Base-by-base conservation (phyloP, 2,113 vertebrate genomes). In the Nicator chloris region DNA sequence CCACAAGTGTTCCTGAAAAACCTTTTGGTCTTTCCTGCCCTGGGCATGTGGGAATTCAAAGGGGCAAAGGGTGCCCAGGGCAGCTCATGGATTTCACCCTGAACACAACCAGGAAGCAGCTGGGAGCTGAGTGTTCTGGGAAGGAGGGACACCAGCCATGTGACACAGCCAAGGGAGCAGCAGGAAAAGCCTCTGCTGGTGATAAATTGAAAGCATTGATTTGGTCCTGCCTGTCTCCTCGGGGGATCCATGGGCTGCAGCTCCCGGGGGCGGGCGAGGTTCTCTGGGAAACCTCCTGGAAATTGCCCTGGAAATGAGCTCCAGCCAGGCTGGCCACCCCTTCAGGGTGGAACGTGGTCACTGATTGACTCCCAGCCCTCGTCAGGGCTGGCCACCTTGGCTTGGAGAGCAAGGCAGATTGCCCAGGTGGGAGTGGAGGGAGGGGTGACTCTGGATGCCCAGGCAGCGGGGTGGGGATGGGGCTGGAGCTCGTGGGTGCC, bases 191-290 rank as follows among this genome's bases (percentile, higher is more conserved):
- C 26, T 24, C 93, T 92, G 64, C 79, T 92, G n/a, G 40, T 39
- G 33, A 75, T 73, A 85, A 75, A 92, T 82, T 96, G 79, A 70
- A 78, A 82, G 73, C 89, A 79, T 92, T 90, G 37, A 85, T 93
- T 96, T 85, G 84, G 42, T 30, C 79, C 89, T 66, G 75, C 60
- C 91, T 81, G 85, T 77, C 73, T 56, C 54, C 37, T 45, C 21
- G 15, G 72, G n/a, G 60, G 72, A 87, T 90, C 78, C 86, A 77
- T 24, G 88, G 15, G 4, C 82, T 81, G 2, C 78, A 64, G 82
- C 91, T 40, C 39, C 56, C 21, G 27, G n/a, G 81, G 88, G 26
- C 23, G 44, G 64, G 66, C 6, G 59, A 93, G 77, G 85, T 60
- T 68, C 30, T 59, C 59, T 84, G 91, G 85, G 82, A 72, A 95